phyloP scores from a whole-genome alignment of 2,113 vertebrate species.

The Pheucticus melanocephalus region DNA sequence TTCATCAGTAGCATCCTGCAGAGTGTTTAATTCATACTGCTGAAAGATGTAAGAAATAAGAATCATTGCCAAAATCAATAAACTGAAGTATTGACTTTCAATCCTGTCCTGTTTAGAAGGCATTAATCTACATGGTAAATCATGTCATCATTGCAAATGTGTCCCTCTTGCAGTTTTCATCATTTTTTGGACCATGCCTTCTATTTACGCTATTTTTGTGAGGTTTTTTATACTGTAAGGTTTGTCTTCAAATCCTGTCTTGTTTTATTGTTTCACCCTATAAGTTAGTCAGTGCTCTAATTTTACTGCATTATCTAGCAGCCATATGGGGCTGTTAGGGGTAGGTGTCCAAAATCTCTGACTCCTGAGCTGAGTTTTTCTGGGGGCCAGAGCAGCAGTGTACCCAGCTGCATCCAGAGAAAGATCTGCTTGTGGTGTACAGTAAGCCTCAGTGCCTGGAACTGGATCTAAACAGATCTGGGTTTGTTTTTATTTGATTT shows the following conservation, averaged over 20 bases:
- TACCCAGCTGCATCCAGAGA: neutral
- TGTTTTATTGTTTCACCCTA: neutral
- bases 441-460: neutral
- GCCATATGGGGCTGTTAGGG: neutral
- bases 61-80: constrained; percentile 46
- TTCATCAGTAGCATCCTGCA: constrained; percentile 32
- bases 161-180: constrained; percentile 48
- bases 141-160: constrained; percentile 36
- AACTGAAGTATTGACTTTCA: constrained; percentile 60
- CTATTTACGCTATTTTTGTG: neutral
- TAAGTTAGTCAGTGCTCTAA: neutral
- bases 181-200: constrained; percentile 2
- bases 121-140: constrained; percentile 46
- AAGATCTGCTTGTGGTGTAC: neutral
- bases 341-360: neutral
- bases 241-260: constrained; percentile 12
- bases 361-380: neutral
- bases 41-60: constrained; percentile 50
- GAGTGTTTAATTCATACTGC: constrained; percentile 14
- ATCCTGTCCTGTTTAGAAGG: constrained; percentile 35
- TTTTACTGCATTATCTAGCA: neutral
- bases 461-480: neutral
- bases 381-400: neutral
- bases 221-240: neutral
- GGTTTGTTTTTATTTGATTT: neutral